phyloP scores from a whole-genome alignment of 2,888 invertebrate genomes.

The Ptychoptera albimana region DNA sequence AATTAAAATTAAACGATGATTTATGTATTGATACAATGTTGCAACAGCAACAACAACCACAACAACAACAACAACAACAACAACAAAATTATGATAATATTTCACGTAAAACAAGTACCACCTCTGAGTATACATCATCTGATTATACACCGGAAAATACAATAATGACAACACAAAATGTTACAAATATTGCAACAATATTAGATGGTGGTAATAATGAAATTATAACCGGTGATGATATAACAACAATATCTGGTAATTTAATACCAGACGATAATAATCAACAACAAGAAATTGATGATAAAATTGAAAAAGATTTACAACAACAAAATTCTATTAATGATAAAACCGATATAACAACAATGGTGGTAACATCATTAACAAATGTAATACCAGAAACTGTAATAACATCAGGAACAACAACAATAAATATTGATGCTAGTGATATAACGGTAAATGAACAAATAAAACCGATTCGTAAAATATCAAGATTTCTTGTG shows the following conservation, averaged over 20 bases:
- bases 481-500: constrained; percentile 67
- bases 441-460: too few species aligned
- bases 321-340: background rate
- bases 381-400: too few species aligned
- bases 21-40: constrained; percentile 20
- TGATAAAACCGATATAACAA: background rate
- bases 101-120: constrained; percentile 40
- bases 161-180: constrained; percentile 18
- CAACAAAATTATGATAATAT: constrained; percentile 8
- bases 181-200: background rate
- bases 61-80: too few species aligned
- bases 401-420: too few species aligned
- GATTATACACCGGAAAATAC: constrained; percentile 41
- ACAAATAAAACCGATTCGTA: constrained; percentile 18
- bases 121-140: constrained; percentile 32
- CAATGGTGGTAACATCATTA: too few species aligned
- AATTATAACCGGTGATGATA: too few species aligned
- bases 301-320: background rate
- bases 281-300: background rate
- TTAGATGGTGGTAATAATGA: background rate
- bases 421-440: too few species aligned
- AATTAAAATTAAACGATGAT: too few species aligned
- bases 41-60: constrained; percentile 7
- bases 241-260: constrained; percentile 8
- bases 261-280: background rate